Conservation (phyloP, 2,888 invertebrate genomes). For the Blera fallax region DNA sequence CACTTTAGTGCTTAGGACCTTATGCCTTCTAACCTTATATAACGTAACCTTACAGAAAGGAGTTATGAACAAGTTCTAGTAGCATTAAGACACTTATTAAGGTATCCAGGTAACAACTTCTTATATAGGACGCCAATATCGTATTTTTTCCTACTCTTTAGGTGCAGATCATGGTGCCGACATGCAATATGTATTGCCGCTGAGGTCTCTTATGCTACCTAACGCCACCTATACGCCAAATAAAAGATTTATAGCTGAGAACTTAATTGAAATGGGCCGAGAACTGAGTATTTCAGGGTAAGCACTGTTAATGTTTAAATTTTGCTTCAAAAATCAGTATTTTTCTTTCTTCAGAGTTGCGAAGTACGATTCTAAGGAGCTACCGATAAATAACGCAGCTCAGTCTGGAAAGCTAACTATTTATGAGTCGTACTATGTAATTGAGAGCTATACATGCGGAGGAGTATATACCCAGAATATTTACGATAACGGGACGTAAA, state of each 20-base stretch:
- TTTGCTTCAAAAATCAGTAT: neutral
- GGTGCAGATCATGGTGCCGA: constrained; percentile 22
- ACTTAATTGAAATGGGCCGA: constrained; percentile 14
- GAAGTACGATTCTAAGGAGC: neutral
- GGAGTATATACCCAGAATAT: neutral
- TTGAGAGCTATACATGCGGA: neutral
- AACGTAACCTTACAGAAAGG: too few relatives aligned
- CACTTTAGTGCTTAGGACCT: too few relatives aligned
- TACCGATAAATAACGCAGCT: constrained; percentile 2
- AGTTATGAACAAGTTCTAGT: too few relatives aligned
- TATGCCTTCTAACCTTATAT: too few relatives aligned
- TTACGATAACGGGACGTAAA: neutral
- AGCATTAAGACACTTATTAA: too few relatives aligned
- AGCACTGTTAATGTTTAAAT: neutral
- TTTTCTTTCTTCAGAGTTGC: neutral
- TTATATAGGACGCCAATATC: too few relatives aligned
- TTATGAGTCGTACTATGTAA: neutral
- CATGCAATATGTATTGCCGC: neutral
- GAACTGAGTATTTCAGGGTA: constrained; percentile 8
- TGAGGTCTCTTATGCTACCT: neutral
- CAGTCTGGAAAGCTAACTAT: neutral
- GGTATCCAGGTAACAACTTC: too few relatives aligned
- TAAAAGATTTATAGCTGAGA: neutral
- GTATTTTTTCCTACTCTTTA: too few relatives aligned
- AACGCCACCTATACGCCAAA: neutral